Base-by-base conservation (phyloP, 2,888 invertebrate species). In the Habroteleia sp. region DNA sequence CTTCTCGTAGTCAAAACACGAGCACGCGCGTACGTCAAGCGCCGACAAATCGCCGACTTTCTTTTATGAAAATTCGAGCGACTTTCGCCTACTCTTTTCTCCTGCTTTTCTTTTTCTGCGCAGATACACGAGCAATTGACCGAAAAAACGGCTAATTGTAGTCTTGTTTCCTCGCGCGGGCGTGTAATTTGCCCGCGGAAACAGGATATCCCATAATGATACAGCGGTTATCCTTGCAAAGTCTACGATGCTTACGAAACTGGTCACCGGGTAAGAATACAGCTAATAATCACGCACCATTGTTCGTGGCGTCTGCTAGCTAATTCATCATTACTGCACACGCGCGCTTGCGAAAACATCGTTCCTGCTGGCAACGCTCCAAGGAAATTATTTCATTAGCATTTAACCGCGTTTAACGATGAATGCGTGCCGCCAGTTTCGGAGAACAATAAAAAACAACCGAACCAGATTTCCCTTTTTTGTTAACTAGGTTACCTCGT, bases 181-280 rank as follows among this genome's bases (percentile, higher is more conserved):
- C 39, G 11, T 62, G 10, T 44, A 62, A 54, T 71, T 71, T 35
- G 16, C 1, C 11, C 10, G 10, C 41, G 44, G 37, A 44, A 72
- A 63, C 71, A 48, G 71, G 71, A 72, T 71, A 71, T n/a, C n/a
- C 33, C 68, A 17, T 27, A 44, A 69, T 72, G 58, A 50, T 65
- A 65, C 63, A 33, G 54, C 65, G 35, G 37, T 63, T 56, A 72
- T 63, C 63, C 63, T 63, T 42, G 72, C 42, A 44, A 56, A 63
- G 48, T 35, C 63, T 50, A 23, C 56, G 63, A 33, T 39, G 56
- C 72, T 72, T 42, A 29, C 39, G 48, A 63, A 63, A 72, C 41
- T 72, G 63, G 56, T 63, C 63, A 62, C 54, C 71, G 60, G 54
- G 44, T 37, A 71, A 62, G 63, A 62, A 63, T 71, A 56, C 37